A percentile compares a stretch with the other conserved stretches of the same genome.
Evolutionary conservation across 2,888 invertebrate species (phyloP).

Genomic region (Lasioglossum villosulum): DNA sequence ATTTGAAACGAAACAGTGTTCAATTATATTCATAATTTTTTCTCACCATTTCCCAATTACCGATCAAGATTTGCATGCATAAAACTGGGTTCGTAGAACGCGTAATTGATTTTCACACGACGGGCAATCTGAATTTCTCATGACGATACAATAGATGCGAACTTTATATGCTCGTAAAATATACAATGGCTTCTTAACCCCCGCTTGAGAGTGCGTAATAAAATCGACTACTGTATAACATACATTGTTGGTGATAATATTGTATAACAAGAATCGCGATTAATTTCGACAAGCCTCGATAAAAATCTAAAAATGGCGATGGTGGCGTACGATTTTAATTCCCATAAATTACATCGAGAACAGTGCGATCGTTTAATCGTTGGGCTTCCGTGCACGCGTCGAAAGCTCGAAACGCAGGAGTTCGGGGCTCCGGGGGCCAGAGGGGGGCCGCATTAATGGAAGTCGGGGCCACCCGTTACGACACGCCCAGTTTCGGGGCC

Average conservation of each 20-base stretch:
- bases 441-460: not conserved
- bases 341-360: not conserved
- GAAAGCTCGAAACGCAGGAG: not conserved
- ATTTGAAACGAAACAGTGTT: not conserved
- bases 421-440: not conserved
- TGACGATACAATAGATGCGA: not conserved
- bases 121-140: not conserved
- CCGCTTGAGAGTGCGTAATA: not conserved
- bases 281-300: not conserved
- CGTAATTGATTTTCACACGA: not conserved
- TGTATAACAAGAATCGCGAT: not conserved
- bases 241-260: not conserved
- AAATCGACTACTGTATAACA: too few species aligned
- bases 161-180: not conserved
- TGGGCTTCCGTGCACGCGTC: slow-evolving; percentile 4
- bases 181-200: not conserved
- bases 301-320: not conserved
- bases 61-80: not conserved
- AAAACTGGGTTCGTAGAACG: not conserved
- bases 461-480: slow-evolving; percentile 2
- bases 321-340: not conserved
- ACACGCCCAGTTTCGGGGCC: slow-evolving; percentile 23
- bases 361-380: slow-evolving; percentile 6
- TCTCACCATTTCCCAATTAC: not conserved
- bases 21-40: not conserved